phyloP scores from a whole-genome alignment of 2,797 vertebrate species.

The Pseudochirops corinnae region DNA sequence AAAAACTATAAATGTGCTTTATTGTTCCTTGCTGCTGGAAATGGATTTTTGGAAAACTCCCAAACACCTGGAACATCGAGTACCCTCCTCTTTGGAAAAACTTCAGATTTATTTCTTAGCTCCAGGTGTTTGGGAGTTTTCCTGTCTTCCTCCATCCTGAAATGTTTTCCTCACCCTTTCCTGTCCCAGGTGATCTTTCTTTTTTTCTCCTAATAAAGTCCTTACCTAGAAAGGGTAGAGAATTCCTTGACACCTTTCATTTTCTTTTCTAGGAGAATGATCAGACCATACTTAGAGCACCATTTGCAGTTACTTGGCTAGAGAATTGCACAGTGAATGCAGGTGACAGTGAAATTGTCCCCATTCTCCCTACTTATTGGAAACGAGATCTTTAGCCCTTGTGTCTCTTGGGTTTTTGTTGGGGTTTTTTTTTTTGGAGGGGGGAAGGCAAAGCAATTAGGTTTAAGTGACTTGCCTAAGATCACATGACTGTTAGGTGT shows the following conservation, averaged over 20 bases:
- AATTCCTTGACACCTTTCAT: not conserved
- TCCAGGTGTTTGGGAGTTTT: not conserved
- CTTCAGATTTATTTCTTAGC: not conserved
- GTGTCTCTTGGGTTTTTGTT: no score
- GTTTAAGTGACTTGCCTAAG: no score
- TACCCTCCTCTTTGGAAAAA: not conserved
- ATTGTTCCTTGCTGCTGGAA: not conserved
- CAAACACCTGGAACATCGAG: no score
- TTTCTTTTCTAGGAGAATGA: not conserved
- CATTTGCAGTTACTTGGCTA: not conserved
- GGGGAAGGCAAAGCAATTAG: no score
- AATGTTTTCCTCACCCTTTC: not conserved
- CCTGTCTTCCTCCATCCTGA: not conserved
- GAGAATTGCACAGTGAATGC: not conserved
- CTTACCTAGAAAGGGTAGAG: not conserved
- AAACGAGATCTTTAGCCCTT: not conserved
- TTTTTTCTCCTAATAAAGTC: not conserved
- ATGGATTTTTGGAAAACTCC: no score
- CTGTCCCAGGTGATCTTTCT: not conserved
- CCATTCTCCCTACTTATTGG: not conserved
- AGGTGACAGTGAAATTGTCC: not conserved
- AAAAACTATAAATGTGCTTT: not conserved
- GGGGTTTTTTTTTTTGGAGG: no score
- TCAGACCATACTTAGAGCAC: not conserved
- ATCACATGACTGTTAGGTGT: no score